phyloP scores from a whole-genome alignment of 2,888 invertebrate genomes.

The Caenorhabditis virilis region DNA sequence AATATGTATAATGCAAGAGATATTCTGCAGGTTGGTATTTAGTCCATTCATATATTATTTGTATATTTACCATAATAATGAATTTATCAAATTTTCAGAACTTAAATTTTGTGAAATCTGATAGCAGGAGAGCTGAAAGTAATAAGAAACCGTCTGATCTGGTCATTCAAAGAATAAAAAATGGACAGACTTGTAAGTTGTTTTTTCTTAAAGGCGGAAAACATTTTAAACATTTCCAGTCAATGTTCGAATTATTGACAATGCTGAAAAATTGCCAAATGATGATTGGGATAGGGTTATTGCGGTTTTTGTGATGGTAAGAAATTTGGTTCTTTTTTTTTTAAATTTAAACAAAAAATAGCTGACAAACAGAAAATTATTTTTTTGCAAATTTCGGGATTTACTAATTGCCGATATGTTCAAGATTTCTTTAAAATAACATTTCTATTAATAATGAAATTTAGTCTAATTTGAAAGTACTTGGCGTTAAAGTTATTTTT shows the following conservation, averaged over 20 bases:
- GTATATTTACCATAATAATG: too few species aligned
- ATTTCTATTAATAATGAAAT: neutral
- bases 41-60: too few species aligned
- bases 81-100: too few species aligned
- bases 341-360: too few species aligned
- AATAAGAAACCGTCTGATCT: slow-evolving; percentile 29
- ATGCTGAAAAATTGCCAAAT: slow-evolving; percentile 84
- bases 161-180: slow-evolving; percentile 24
- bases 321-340: too few species aligned
- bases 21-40: slow-evolving; percentile 83
- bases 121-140: slow-evolving; percentile 13
- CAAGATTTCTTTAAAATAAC: too few species aligned
- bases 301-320: slow-evolving; percentile 84
- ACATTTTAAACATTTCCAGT: slow-evolving; percentile 75
- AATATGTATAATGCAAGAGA: slow-evolving; percentile 88
- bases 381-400: too few species aligned
- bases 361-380: too few species aligned
- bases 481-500: too few species aligned
- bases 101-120: slow-evolving; percentile 15
- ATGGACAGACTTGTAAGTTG: slow-evolving; percentile 27
- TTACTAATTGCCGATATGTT: too few species aligned
- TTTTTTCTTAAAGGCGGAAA: neutral
- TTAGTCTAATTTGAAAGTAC: too few species aligned
- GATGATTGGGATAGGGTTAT: slow-evolving; percentile 98
- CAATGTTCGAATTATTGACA: slow-evolving; percentile 94